These are phyloP conservation scores for Catamblyrhynchus diadema DNA, from an alignment of 2,797 vertebrate genomes.

Conservation along the genomic window DNA sequence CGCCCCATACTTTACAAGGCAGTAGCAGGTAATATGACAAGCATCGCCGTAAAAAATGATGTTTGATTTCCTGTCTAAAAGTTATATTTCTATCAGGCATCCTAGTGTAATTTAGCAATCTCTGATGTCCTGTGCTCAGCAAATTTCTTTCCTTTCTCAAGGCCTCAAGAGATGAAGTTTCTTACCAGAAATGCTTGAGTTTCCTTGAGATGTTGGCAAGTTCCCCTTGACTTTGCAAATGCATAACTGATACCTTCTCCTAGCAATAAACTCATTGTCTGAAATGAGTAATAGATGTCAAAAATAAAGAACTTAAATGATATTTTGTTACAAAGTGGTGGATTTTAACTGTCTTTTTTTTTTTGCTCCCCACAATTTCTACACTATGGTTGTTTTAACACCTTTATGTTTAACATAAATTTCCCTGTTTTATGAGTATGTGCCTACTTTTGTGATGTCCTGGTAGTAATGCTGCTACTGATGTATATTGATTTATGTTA, in stretches of 20 bases:
- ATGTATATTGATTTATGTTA: background rate
- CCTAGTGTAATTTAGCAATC: background rate
- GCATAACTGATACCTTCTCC: background rate
- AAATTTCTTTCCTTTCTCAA: background rate
- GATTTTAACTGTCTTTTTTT: background rate
- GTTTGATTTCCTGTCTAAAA: background rate
- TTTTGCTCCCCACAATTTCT: background rate
- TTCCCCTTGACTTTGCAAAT: background rate
- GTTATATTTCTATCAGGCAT: background rate
- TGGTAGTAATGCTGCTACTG: background rate
- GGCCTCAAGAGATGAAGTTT: background rate
- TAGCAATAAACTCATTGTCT: background rate
- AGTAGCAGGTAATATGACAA: background rate
- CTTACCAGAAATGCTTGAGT: background rate
- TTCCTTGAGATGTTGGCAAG: background rate
- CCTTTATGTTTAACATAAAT: background rate
- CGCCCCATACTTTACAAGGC: background rate
- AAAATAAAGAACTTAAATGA: background rate
- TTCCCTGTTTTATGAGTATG: background rate
- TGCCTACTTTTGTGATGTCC: background rate
- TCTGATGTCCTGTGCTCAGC: background rate
- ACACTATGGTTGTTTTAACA: background rate
- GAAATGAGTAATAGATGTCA: background rate
- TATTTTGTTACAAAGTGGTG: background rate
- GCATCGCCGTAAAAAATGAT: background rate